Evolutionary conservation across 1,140 invertebrate species (phyloP), one percentile per base, ranked within the genome.

Genomic region (Drosophila nannoptera): DNA sequence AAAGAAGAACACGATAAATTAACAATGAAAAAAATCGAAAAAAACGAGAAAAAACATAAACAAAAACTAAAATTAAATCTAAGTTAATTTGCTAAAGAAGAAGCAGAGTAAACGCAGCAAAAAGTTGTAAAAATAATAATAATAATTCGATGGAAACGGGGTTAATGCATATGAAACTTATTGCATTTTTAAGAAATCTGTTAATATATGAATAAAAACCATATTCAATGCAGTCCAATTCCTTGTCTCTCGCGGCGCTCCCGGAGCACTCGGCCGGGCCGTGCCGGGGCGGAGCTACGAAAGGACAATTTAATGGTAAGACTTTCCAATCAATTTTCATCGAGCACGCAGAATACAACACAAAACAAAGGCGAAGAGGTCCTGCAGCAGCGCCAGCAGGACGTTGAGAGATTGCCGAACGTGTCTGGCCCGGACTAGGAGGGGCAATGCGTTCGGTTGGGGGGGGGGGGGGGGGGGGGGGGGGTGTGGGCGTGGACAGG

Each of bases 241-340:
- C 14, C 12, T 22, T 5, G 32, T 6, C 36, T 22, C 22, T 22
- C 22, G 22, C 22, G 22, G 3, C 22, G 22, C n/a, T n/a, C n/a
- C n/a, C n/a, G n/a, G n/a, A n/a, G n/a, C n/a, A n/a, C n/a, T n/a
- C n/a, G 22, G 22, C 1, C 1, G 22, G 49, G 32, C 46, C 14
- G 9, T 7, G 36, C 36, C 1, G 36, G 0, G 9, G 36, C 7
- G 4, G 7, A 2, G 36, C 8, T 1, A 38, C 16, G 14, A 75
- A 78, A 83, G 56, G 72, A 86, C 81, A 77, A 81, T 86, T 86
- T 86, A 86, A 86, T 81, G 81, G 82, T 75, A 86, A 86, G 86
- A 86, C 81, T 86, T 86, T 81, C 70, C 65, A 86, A 84, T 84
- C 80, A 84, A 84, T 84, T 84, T 86, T 75, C 71, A 83, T 38